Evolutionary conservation across 2,888 invertebrate genomes (phyloP).

Genomic region (Mimachlamys varia): DNA sequence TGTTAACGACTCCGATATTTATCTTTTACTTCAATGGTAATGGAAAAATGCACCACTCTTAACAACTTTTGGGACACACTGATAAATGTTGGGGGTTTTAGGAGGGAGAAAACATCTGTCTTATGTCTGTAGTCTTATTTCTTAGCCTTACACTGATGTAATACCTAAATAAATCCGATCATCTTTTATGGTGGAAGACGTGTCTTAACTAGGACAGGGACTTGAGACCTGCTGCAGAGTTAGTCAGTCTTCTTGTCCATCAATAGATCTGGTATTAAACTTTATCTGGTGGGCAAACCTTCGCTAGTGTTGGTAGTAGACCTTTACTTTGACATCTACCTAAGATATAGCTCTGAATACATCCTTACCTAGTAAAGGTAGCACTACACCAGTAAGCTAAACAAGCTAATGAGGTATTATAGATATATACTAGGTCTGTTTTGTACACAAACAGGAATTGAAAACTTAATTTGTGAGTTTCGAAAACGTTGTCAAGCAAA

Average conservation of each 20-base stretch:
- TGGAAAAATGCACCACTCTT: not conserved
- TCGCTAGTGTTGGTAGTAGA: not conserved
- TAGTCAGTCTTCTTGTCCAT: not conserved
- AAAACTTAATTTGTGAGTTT: no score
- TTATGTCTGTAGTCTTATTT: constrained; percentile 11
- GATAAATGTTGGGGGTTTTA: not conserved
- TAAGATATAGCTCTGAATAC: no score
- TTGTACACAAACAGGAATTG: no score
- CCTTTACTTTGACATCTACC: no score
- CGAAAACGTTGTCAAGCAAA: no score
- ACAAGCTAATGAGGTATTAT: no score
- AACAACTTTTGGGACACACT: not conserved
- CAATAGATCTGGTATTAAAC: not conserved
- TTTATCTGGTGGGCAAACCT: not conserved
- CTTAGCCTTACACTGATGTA: not conserved
- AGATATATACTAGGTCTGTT: no score
- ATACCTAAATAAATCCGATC: not conserved
- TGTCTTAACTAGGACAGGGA: not conserved
- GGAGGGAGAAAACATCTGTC: not conserved
- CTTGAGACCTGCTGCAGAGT: not conserved
- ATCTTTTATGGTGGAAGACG: not conserved
- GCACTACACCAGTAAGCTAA: no score
- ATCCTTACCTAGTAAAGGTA: no score
- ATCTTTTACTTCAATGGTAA: not conserved
- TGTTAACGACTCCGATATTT: not conserved